These are phyloP conservation scores for Chloroceryle aenea DNA, from an alignment of 2,113 vertebrate species.

Conservation along the genomic window DNA sequence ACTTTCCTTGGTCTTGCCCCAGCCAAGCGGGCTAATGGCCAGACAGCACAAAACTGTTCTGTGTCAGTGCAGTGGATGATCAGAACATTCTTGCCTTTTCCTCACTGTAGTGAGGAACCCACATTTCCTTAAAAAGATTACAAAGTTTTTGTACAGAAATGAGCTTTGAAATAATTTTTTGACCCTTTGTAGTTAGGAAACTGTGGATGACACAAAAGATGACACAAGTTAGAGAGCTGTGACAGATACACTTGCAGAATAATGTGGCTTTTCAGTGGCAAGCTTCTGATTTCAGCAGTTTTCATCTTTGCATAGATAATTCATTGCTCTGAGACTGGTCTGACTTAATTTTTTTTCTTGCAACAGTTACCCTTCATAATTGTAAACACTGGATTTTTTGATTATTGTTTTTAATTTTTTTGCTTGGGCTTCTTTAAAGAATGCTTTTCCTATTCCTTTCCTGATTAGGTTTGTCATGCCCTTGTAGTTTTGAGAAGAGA, in stretches of 20 bases:
- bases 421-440: not conserved
- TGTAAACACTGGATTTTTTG: not conserved
- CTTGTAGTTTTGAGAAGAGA: not conserved
- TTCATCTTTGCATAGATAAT: not conserved
- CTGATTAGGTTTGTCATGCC: not conserved
- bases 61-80: not conserved
- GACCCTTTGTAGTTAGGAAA: not conserved
- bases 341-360: not conserved
- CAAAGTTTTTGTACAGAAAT: not conserved
- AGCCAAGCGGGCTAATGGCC: not conserved
- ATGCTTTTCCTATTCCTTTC: not conserved
- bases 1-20: not conserved
- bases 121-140: not conserved
- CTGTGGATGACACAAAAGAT: not conserved
- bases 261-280: not conserved
- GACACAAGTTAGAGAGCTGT: not conserved
- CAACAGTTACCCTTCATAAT: not conserved
- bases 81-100: not conserved
- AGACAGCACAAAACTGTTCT: not conserved
- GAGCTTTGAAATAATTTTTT: not conserved
- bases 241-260: not conserved
- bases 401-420: not conserved
- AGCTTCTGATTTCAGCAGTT: not conserved
- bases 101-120: not conserved
- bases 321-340: not conserved